Percentiles rank a stretch among this genome's conserved stretches.
Conservation (phyloP, 2,113 vertebrate genomes). For the Bufo bufo region DNA sequence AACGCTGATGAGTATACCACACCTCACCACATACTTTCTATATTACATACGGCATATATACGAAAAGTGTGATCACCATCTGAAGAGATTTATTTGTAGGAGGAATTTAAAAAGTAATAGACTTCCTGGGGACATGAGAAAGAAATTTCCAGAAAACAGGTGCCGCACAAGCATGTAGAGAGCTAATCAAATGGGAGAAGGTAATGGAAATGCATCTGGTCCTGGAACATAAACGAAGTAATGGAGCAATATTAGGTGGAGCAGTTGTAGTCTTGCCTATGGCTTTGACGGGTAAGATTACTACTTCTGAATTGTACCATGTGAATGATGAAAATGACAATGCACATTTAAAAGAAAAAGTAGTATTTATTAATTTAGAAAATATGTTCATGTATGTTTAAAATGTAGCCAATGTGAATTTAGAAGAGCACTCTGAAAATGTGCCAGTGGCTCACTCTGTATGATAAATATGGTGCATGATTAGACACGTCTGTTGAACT, state of each 20-base stretch:
- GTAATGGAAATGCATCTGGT: neutral
- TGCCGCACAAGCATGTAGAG: neutral
- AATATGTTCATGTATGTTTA: too few species aligned
- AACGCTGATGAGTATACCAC: conserved; percentile 1
- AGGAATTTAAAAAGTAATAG: neutral
- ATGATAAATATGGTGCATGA: too few species aligned
- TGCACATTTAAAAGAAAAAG: neutral
- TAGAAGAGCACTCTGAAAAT: too few species aligned
- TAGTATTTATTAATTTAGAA: too few species aligned
- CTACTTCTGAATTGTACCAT: neutral
- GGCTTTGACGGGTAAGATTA: neutral
- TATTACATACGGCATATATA: neutral
- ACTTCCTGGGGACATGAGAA: neutral
- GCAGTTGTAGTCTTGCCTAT: neutral
- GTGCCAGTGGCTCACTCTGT: too few species aligned
- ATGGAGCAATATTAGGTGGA: neutral
- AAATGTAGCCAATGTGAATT: too few species aligned
- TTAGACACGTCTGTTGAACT: too few species aligned
- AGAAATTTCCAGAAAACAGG: neutral
- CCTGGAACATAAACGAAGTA: neutral
- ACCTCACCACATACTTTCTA: neutral
- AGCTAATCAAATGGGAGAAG: neutral
- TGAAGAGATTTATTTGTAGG: neutral
- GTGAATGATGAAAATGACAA: neutral
- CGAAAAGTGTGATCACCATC: neutral